phyloP scores from a whole-genome alignment of 2,113 vertebrate genomes.

The Pholis gunnellus region DNA sequence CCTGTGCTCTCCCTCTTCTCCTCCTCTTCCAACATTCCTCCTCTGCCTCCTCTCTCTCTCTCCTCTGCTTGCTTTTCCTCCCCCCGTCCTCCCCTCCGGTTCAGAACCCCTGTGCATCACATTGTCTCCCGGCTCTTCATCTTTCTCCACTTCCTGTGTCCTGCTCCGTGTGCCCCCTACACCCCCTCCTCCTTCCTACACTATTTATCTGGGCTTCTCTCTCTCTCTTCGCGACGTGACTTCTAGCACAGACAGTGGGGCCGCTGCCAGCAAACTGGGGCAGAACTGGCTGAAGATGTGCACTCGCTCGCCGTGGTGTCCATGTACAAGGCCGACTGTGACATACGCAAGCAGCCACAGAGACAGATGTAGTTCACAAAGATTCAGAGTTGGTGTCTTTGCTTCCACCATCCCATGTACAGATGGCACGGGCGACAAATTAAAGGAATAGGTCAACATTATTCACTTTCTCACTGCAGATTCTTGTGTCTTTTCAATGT shows the following conservation, averaged over 20 bases:
- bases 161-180: conserved; percentile 82
- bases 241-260: conserved; percentile 83
- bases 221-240: conserved; percentile 85
- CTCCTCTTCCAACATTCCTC: conserved; percentile 68
- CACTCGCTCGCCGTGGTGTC: conserved; percentile 49
- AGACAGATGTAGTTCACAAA: background rate
- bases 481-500: background rate
- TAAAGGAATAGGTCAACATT: background rate
- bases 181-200: conserved; percentile 77
- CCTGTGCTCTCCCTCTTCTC: conserved; percentile 67
- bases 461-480: background rate
- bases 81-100: conserved; percentile 52
- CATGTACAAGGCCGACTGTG: conserved; percentile 12
- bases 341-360: conserved; percentile 12
- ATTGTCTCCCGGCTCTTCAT: conserved; percentile 85
- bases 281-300: conserved; percentile 78
- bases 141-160: conserved; percentile 86
- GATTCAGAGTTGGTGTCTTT: background rate
- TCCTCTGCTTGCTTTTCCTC: conserved; percentile 69
- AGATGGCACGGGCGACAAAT: background rate
- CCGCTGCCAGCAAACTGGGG: conserved; percentile 83
- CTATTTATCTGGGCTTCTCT: conserved; percentile 62
- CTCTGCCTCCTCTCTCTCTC: conserved; percentile 67
- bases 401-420: background rate
- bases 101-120: conserved; percentile 82